phyloP scores from a whole-genome alignment of 2,797 vertebrate species.

The Diplodus sargus region DNA sequence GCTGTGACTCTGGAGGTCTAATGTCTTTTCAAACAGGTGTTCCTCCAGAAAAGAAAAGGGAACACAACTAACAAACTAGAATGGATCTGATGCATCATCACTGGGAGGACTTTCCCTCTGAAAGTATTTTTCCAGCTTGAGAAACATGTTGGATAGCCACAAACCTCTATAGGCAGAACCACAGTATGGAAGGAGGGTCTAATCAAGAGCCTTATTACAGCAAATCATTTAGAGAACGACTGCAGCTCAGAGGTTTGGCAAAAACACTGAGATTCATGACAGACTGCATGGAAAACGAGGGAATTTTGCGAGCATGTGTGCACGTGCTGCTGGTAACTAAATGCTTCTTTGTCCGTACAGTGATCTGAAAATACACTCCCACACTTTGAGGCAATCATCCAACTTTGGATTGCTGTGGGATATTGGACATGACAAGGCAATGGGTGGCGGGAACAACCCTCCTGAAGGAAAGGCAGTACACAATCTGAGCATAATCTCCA shows the following conservation, averaged over 20 bases:
- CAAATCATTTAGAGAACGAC: slow-evolving; percentile 36
- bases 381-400: slow-evolving; percentile 26
- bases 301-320: slow-evolving; percentile 9
- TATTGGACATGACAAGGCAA: slow-evolving; percentile 56
- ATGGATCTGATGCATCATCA: slow-evolving; percentile 3
- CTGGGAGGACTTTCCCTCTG: background rate
- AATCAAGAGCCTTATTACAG: slow-evolving; percentile 46
- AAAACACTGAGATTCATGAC: slow-evolving; percentile 24
- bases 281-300: slow-evolving; percentile 28
- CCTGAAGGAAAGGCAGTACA: slow-evolving; percentile 41
- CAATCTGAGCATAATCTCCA: slow-evolving; percentile 56
- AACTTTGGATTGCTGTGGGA: slow-evolving; percentile 41
- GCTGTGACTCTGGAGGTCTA: slow-evolving; percentile 3
- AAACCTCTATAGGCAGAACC: slow-evolving; percentile 37
- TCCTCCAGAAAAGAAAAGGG: background rate
- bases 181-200: slow-evolving; percentile 35
- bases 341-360: slow-evolving; percentile 39
- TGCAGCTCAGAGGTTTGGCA: slow-evolving; percentile 55
- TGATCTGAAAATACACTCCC: slow-evolving; percentile 42
- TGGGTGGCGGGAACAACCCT: slow-evolving; percentile 24
- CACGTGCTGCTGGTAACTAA: slow-evolving; percentile 44
- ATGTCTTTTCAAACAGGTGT: slow-evolving; percentile 14
- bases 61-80: too few relatives aligned
- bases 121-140: slow-evolving; percentile 24
- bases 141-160: slow-evolving; percentile 28